A percentile compares a stretch with the other conserved stretches of the same genome.
These are phyloP conservation scores for Platanista minor DNA, from an alignment of 2,113 vertebrate species.

Conservation along the genomic window DNA sequence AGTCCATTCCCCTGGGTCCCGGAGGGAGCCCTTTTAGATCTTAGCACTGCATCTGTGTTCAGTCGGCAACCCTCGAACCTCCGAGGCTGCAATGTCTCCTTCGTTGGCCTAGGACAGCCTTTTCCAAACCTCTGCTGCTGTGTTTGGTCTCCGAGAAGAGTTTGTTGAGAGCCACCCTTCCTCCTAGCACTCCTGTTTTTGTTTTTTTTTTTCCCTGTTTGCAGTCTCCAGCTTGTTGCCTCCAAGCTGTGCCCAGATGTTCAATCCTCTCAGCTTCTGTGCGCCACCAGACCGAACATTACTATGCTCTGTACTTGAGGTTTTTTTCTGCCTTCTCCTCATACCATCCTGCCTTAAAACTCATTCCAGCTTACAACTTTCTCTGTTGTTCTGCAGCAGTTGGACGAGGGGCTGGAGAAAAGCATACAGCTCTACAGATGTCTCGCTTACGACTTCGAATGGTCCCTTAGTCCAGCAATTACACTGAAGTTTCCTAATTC, in stretches of 20 bases:
- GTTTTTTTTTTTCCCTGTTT: too few species aligned
- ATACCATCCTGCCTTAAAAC: neutral
- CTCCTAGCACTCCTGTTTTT: neutral
- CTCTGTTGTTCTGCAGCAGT: neutral
- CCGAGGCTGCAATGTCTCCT: neutral
- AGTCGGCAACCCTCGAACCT: neutral
- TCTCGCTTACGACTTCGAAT: neutral
- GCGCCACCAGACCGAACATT: neutral
- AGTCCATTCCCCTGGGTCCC: neutral
- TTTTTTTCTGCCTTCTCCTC: neutral
- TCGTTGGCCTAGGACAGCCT: too few species aligned
- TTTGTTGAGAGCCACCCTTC: neutral
- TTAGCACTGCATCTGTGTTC: neutral
- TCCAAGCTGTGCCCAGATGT: neutral
- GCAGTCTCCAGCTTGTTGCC: neutral
- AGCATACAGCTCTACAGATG: neutral
- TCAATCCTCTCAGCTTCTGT: neutral
- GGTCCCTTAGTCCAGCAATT: neutral
- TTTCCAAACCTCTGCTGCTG: neutral
- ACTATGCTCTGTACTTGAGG: neutral
- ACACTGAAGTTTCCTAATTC: neutral
- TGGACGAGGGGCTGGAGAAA: neutral
- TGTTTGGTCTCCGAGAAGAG: neutral
- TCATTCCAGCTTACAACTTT: neutral
- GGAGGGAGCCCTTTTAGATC: neutral